Evolutionary conservation across 1,140 invertebrate species (phyloP).

Genomic region (Choristoneura fumiferana): DNA sequence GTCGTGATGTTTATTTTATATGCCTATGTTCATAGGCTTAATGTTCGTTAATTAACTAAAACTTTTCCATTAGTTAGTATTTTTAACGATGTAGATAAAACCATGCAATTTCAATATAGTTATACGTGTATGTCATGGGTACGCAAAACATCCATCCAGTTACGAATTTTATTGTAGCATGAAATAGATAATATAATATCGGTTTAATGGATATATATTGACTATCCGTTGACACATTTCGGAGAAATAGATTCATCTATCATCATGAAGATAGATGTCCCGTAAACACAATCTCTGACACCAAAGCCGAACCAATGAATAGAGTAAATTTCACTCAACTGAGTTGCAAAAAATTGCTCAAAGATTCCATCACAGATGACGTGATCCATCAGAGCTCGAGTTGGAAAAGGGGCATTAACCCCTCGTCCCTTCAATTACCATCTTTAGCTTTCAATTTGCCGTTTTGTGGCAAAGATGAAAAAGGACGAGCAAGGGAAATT

Average conservation of each 20-base stretch:
- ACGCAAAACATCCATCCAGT: too few species aligned
- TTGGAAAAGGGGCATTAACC: constrained; percentile 64
- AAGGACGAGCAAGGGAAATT: constrained; percentile 43
- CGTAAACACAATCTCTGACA: constrained; percentile 11
- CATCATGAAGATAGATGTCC: constrained; percentile 16
- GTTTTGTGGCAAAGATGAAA: constrained; percentile 52
- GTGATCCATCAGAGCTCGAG: constrained; percentile 55
- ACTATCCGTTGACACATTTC: constrained; percentile 8
- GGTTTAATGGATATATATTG: not conserved
- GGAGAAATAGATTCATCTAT: constrained; percentile 3
- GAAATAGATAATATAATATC: constrained; percentile 2
- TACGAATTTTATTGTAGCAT: not conserved
- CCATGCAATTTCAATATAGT: too few species aligned
- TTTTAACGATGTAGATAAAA: too few species aligned
- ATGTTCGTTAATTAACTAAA: too few species aligned
- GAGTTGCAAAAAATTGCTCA: constrained; percentile 37
- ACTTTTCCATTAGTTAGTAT: too few species aligned
- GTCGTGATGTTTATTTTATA: not conserved
- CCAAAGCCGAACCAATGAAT: constrained; percentile 20
- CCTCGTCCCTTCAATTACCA: constrained; percentile 66
- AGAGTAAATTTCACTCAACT: constrained; percentile 28
- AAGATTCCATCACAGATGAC: constrained; percentile 51
- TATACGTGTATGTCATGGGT: too few species aligned
- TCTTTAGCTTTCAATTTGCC: constrained; percentile 73
- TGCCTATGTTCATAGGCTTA: too few species aligned